phyloP scores from a whole-genome alignment of 1,140 invertebrate species.

The Drosophila obscura region DNA sequence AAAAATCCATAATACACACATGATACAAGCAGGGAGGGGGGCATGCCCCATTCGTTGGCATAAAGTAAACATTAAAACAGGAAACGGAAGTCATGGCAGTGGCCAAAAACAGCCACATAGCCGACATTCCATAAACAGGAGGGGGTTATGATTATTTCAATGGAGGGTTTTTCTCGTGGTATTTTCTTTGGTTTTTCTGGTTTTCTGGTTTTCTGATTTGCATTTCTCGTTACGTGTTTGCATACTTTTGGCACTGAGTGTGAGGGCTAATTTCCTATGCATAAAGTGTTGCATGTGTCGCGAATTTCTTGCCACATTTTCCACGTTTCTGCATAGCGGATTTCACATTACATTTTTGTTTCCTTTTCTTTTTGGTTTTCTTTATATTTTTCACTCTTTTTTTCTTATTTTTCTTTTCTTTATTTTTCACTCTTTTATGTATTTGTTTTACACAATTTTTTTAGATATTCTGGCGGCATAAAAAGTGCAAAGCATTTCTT shows the following conservation, averaged over 20 bases:
- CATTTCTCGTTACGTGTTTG: conserved; percentile 36
- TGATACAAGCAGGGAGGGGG: conserved; percentile 6
- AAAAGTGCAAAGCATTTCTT: conserved; percentile 44
- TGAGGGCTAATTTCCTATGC: conserved; percentile 63
- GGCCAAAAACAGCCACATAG: conserved; percentile 40
- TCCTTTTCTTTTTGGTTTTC: no score
- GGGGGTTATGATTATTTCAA: conserved; percentile 73
- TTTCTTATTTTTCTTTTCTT: not conserved
- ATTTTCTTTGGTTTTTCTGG: conserved; percentile 29
- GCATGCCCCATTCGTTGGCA: conserved; percentile 40
- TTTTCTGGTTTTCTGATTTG: conserved; percentile 30
- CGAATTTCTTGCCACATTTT: conserved; percentile 35
- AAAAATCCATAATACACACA: conserved; percentile 57
- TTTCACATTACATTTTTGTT: conserved; percentile 34
- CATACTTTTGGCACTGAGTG: conserved; percentile 30
- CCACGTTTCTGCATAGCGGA: conserved; percentile 53
- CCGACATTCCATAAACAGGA: conserved; percentile 47
- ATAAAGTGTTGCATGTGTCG: conserved; percentile 55
- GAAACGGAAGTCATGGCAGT: conserved; percentile 69
- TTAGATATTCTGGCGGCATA: not conserved
- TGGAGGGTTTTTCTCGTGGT: conserved; percentile 16
- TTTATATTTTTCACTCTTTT: not conserved
- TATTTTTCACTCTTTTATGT: no score
- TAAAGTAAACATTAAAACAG: conserved; percentile 81
- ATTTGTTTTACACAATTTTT: conserved; percentile 26